These are phyloP conservation scores for Coturnix japonica DNA, from an alignment of 2,113 vertebrate genomes.

Conservation along the genomic window DNA sequence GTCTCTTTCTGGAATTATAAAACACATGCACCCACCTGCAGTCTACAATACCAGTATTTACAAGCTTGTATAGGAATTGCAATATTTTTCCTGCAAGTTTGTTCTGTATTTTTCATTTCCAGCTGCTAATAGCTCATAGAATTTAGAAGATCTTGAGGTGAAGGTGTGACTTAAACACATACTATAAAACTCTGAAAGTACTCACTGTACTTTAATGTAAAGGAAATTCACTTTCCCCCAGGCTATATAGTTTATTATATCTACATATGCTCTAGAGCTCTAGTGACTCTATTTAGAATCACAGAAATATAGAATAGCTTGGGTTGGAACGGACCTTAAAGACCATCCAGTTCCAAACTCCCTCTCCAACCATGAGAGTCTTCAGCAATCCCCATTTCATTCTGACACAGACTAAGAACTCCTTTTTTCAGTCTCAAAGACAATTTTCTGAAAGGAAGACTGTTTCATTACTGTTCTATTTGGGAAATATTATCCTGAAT, in stretches of 20 bases:
- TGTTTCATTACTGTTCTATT: neutral
- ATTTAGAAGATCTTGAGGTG: slow-evolving; percentile 42
- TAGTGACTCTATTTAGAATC: neutral
- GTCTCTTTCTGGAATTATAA: slow-evolving; percentile 69
- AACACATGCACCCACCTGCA: slow-evolving; percentile 47
- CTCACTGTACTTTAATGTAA: slow-evolving; percentile 34
- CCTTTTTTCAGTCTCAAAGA: neutral
- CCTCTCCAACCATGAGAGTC: neutral
- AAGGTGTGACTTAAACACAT: slow-evolving; percentile 48
- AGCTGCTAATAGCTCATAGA: slow-evolving; percentile 53
- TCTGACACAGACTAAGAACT: neutral
- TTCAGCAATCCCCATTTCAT: neutral
- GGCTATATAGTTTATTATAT: neutral
- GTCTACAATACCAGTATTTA: slow-evolving; percentile 46
- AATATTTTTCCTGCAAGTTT: slow-evolving; percentile 58
- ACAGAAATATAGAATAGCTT: neutral
- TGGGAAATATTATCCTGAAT: slow-evolving; percentile 6
- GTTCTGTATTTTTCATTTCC: slow-evolving; percentile 67
- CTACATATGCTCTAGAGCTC: slow-evolving; percentile 7
- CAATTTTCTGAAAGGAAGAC: neutral
- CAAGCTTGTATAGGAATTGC: slow-evolving; percentile 44
- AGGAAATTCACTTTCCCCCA: slow-evolving; percentile 54
- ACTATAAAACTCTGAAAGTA: slow-evolving; percentile 41
- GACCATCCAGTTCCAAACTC: neutral
- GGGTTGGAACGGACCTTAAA: neutral